Evolutionary conservation across 1,140 invertebrate genomes (phyloP).

Genomic region (Archivesica marissinica): DNA sequence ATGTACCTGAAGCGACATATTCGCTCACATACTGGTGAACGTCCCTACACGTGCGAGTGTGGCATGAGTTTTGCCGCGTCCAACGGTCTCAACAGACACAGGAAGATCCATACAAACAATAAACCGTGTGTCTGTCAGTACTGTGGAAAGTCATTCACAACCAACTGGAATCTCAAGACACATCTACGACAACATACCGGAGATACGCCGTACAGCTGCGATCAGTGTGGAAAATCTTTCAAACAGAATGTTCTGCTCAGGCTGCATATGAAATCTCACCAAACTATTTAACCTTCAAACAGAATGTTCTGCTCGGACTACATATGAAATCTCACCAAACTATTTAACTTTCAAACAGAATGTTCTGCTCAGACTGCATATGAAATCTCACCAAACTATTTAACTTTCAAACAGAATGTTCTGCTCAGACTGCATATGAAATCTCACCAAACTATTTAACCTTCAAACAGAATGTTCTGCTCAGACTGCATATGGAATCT

Average conservation of each 20-base stretch:
- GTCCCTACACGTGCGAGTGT: slow-evolving; percentile 44
- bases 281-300: slow-evolving; percentile 77
- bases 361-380: slow-evolving; percentile 83
- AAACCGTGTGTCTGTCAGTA: slow-evolving; percentile 71
- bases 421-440: too few species aligned
- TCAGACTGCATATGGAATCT: too few species aligned
- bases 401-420: too few species aligned
- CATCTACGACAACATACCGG: slow-evolving; percentile 71
- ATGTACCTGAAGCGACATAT: slow-evolving; percentile 45
- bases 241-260: slow-evolving; percentile 85
- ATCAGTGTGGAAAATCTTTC: slow-evolving; percentile 75
- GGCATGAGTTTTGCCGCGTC: slow-evolving; percentile 32
- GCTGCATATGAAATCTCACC: slow-evolving; percentile 52
- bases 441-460: too few species aligned
- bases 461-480: too few species aligned
- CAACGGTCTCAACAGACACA: slow-evolving; percentile 62
- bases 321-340: slow-evolving; percentile 58
- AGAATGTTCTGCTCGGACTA: slow-evolving; percentile 85
- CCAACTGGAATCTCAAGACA: slow-evolving; percentile 60
- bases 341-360: slow-evolving; percentile 84
- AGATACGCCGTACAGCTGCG: slow-evolving; percentile 70
- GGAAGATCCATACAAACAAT: slow-evolving; percentile 70
- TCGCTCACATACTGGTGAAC: slow-evolving; percentile 30
- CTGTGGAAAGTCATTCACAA: slow-evolving; percentile 68
- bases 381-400: slow-evolving; percentile 52